Percentiles rank a stretch among this genome's conserved stretches.
phyloP scores from a whole-genome alignment of 1,140 invertebrate genomes.

The Drosophila pseudoananassae region DNA sequence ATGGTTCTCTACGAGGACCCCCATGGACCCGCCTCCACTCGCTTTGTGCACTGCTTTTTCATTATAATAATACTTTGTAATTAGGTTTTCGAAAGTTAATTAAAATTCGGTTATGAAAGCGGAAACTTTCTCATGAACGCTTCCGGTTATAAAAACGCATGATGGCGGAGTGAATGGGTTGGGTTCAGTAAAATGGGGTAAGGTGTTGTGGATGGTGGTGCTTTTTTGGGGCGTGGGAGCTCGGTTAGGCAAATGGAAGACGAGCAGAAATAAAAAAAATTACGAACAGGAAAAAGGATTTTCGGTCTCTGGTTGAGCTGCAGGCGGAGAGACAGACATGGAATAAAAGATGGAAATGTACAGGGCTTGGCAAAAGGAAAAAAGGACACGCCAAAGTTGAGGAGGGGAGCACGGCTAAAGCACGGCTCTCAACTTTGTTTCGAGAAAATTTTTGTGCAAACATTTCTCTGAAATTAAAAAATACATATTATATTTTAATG shows the following conservation, averaged over 20 bases:
- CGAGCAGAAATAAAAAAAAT: conserved; percentile 19
- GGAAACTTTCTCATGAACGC: conserved; percentile 84
- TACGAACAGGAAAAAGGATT: conserved; percentile 46
- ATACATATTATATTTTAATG: conserved; percentile 84
- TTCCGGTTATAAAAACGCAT: conserved; percentile 81
- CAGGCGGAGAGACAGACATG: conserved; percentile 52
- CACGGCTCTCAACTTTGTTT: conserved; percentile 72
- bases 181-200: conserved; percentile 5
- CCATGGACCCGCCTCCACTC: conserved; percentile 36
- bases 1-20: conserved; percentile 36
- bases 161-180: conserved; percentile 44
- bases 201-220: conserved; percentile 6
- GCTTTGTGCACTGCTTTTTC: conserved; percentile 83
- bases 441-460: conserved; percentile 83
- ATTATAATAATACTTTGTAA: conserved; percentile 84
- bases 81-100: conserved; percentile 84
- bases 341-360: conserved; percentile 51
- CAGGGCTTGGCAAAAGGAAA: conserved; percentile 16
- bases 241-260: conserved; percentile 63
- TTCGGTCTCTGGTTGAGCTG: conserved; percentile 38
- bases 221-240: conserved; percentile 4
- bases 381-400: conserved; percentile 13
- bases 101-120: conserved; percentile 84
- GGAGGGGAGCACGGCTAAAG: conserved; percentile 3
- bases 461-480: conserved; percentile 84